Evolutionary conservation across 2,888 invertebrate species (phyloP), one percentile per base, ranked within the genome.

Genomic region (Pinctada fucata): DNA sequence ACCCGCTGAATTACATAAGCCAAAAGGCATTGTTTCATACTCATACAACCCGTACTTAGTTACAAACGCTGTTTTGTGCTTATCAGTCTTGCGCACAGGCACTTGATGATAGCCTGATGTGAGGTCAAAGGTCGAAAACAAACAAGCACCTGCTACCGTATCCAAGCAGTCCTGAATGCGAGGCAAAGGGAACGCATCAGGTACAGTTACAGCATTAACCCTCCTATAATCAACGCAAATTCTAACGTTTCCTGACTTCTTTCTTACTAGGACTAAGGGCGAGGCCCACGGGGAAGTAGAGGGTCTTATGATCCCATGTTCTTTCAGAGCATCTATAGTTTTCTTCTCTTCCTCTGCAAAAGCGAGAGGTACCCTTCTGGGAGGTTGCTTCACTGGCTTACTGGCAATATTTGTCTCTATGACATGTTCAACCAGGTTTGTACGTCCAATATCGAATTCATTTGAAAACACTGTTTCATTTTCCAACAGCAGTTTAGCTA

Each of bases 321-420:
- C 72, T 70, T 51, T 50, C 6, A 69, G 8, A 2, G 50, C 3
- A 2, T 31, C n/a, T 3, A n/a, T 10, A 58, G 31, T 45, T 52
- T 31, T 13, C 45, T 52, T 45, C 13, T 72, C 52, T 0, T 67
- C 64, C 2, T 75, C 81, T 69, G 79, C 81, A 10, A n/a, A n/a
- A n/a, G n/a, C n/a, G n/a, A 81, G 31, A 3, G 79, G 79, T 2
- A 81, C 79, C 4, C 74, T 68, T 47, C 81, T 63, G 13, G 77
- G 76, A 47, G 73, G 63, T 68, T 79, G 79, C 49, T 10, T 66
- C 6, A 72, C 49, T 63, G 71, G 51, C 4, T 52, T 75, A 13
- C 80, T 79, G 13, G n/a, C n/a, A n/a, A n/a, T n/a, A n/a, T n/a
- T n/a, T n/a, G n/a, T n/a, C n/a, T 80, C 67, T n/a, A 80, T 82